Percentiles rank a stretch among this genome's conserved stretches.
These are phyloP conservation scores for Cyprinodon variegatus DNA, from an alignment of 2,113 vertebrate genomes.

Conservation along the genomic window DNA sequence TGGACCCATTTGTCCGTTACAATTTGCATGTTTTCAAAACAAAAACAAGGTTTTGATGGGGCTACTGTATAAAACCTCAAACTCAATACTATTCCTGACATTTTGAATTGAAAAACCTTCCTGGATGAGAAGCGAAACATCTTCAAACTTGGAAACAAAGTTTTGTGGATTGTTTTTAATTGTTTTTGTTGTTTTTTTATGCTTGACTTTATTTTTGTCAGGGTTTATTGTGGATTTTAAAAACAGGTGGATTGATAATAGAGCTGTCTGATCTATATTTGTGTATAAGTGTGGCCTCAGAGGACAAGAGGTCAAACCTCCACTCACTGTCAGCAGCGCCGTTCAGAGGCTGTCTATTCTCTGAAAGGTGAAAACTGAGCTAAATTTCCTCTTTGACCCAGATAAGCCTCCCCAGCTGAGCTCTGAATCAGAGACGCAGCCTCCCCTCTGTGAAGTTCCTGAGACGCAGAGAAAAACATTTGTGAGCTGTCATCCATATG, in stretches of 20 bases:
- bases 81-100: too few species aligned
- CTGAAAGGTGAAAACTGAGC: conserved; percentile 33
- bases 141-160: too few species aligned
- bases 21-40: too few species aligned
- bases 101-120: too few species aligned
- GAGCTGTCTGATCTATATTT: conserved; percentile 20
- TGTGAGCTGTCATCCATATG: conserved; percentile 70
- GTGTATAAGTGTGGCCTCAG: conserved; percentile 1
- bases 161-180: too few species aligned
- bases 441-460: conserved; percentile 25
- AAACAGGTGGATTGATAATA: conserved; percentile 28
- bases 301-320: conserved; percentile 18
- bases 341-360: conserved; percentile 28
- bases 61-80: too few species aligned
- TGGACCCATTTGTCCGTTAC: too few species aligned
- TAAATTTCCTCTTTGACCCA: conserved; percentile 46
- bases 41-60: too few species aligned
- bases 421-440: conserved; percentile 33
- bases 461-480: conserved; percentile 31
- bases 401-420: conserved; percentile 30
- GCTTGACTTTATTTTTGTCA: too few species aligned
- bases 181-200: too few species aligned
- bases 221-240: conserved; percentile 22
- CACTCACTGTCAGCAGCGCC: neutral
- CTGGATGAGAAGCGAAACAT: too few species aligned